A percentile compares a stretch with the other conserved stretches of the same genome.
Conservation (phyloP, 2,113 vertebrate species). For the Morphnarchus princeps region DNA sequence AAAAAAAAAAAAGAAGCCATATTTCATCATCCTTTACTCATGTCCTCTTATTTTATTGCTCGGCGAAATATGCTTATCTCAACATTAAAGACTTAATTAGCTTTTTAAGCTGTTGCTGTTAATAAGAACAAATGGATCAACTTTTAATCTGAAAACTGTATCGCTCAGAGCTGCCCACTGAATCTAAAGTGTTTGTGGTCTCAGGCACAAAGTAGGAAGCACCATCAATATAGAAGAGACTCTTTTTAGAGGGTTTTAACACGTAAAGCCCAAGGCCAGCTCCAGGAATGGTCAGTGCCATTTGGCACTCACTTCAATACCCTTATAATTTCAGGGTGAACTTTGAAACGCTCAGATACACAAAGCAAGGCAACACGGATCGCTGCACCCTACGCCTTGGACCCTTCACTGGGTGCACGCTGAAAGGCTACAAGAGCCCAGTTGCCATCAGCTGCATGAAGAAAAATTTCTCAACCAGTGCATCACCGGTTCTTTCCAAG, state of each 20-base stretch:
- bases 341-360: not conserved
- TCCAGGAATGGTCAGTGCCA: not conserved
- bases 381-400: fast-evolving
- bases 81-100: not conserved
- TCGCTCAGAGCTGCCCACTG: not conserved
- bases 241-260: not conserved
- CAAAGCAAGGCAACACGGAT: not conserved
- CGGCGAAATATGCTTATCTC: not conserved
- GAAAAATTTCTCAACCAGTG: not conserved
- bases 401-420: fast-evolving
- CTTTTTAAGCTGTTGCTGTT: not conserved
- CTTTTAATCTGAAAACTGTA: not conserved
- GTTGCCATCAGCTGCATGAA: not conserved
- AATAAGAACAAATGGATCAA: not conserved
- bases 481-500: not conserved
- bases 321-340: slow-evolving; percentile 1
- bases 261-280: not conserved
- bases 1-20: not conserved
- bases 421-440: not conserved
- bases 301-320: not conserved
- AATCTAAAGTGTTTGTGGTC: not conserved
- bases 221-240: too few species aligned
- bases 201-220: not conserved
- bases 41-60: not conserved
- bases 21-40: not conserved